Evolutionary conservation across 2,888 invertebrate genomes (phyloP), one percentile per base, ranked within the genome.

Genomic region (Strigamia crassipes): DNA sequence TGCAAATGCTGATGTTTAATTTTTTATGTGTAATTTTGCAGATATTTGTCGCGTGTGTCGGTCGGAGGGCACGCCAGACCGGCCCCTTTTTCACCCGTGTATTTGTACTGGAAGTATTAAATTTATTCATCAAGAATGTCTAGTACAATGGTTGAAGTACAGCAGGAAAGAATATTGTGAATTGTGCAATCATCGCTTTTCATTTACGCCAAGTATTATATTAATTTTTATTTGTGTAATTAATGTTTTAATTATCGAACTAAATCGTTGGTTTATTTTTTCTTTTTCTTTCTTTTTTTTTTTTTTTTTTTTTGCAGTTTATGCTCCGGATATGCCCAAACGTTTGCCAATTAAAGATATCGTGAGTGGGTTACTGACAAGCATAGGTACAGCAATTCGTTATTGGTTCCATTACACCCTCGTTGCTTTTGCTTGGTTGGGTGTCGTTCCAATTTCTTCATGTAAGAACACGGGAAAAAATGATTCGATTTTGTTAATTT

Each of bases 281-380:
- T 34, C 6, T 34, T 34, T 34, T 34, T 5, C n/a, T n/a, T n/a
- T n/a, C n/a, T n/a, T 34, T 34, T 3, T 34, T 34, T 34, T 34
- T 34, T 34, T 34, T 34, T 34, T 5, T 34, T 34, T 34, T 34
- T 34, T 5, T 5, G 6, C 6, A 34, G 90, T 99, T 86, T 99
- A 99, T 89, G 96, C 98, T n/a, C 96, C 98, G 38, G 99, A 99
- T 88, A 99, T 99, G 99, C 99, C 99, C n/a, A 92, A 97, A 83
- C 91, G 98, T 83, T 90, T 99, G 86, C 99, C 99, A 0, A 90
- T 99, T 41, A 92, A 93, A 84, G 99, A 99, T 88, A 94, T 99
- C 10, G 91, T 96, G 0, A 94, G 94, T 78, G 99, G 99, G 1
- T 89, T 98, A 79, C 90, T 96, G 81, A 92, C 94, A 4, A 97